phyloP scores from a whole-genome alignment of 2,888 invertebrate genomes.

The Diarsia mendica region DNA sequence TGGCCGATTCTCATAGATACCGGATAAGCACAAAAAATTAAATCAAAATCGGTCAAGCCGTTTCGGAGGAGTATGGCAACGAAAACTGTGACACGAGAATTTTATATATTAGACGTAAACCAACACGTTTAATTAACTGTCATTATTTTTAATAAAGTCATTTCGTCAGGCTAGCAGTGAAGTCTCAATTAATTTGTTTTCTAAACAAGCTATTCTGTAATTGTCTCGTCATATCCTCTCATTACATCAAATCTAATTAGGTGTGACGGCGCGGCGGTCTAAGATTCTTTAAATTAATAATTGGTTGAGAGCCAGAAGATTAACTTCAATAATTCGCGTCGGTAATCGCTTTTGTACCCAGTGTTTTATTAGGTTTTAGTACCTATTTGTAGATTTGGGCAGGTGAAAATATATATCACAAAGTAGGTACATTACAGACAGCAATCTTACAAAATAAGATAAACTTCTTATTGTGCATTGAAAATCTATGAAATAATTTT shows the following conservation, averaged over 20 bases:
- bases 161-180: conserved; percentile 10
- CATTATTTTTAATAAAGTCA: conserved; percentile 1
- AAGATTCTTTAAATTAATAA: conserved; percentile 26
- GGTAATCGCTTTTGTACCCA: conserved; percentile 1
- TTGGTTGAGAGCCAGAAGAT: conserved; percentile 35
- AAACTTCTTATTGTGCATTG: not conserved
- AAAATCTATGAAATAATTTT: not conserved
- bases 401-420: not conserved
- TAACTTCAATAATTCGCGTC: conserved; percentile 26
- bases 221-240: conserved; percentile 13
- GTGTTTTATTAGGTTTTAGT: not conserved
- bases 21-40: no score
- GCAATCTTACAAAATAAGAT: not conserved
- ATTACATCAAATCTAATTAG: conserved; percentile 21
- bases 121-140: not conserved
- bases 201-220: conserved; percentile 24
- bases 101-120: no score
- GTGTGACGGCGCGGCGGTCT: not conserved
- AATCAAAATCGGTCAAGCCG: no score
- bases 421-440: not conserved
- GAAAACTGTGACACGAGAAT: no score
- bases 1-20: no score
- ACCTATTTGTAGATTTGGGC: not conserved
- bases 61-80: no score
- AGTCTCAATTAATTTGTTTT: conserved; percentile 31